A percentile compares a stretch with the other conserved stretches of the same genome.
These are phyloP conservation scores for Zaprionus ghesquierei DNA, from an alignment of 1,140 invertebrate genomes.

Conservation along the genomic window DNA sequence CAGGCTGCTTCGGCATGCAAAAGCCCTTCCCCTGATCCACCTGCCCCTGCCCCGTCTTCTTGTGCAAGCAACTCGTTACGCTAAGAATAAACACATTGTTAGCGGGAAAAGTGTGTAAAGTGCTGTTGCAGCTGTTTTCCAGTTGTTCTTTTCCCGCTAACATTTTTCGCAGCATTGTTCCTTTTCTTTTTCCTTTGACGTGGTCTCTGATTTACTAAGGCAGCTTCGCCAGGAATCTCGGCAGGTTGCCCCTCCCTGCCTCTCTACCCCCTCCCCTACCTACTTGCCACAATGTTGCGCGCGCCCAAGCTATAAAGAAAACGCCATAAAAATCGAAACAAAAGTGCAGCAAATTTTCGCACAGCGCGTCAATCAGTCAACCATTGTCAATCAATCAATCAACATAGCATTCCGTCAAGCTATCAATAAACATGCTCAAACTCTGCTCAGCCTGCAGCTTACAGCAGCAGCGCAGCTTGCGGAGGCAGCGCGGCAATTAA, in stretches of 20 bases:
- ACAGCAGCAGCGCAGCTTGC: slow-evolving; percentile 35
- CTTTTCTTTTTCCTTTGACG: neutral
- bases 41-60: neutral
- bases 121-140: neutral
- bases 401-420: neutral
- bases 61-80: neutral
- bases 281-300: slow-evolving; percentile 14
- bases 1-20: slow-evolving; percentile 43
- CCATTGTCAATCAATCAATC: slow-evolving; percentile 18
- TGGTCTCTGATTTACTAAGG: neutral
- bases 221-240: neutral
- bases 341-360: slow-evolving; percentile 40
- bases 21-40: slow-evolving; percentile 39
- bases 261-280: neutral
- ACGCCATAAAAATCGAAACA: slow-evolving; percentile 29
- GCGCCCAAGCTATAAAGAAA: slow-evolving; percentile 19
- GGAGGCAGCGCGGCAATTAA: slow-evolving; percentile 44
- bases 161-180: too few relatives aligned
- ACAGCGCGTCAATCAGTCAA: slow-evolving; percentile 9
- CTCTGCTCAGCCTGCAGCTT: slow-evolving; percentile 25
- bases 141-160: neutral
- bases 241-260: neutral
- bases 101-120: neutral
- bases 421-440: neutral
- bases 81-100: neutral